Conservation (phyloP, 2,888 invertebrate genomes). For the Nipponacmea schrenckii region DNA sequence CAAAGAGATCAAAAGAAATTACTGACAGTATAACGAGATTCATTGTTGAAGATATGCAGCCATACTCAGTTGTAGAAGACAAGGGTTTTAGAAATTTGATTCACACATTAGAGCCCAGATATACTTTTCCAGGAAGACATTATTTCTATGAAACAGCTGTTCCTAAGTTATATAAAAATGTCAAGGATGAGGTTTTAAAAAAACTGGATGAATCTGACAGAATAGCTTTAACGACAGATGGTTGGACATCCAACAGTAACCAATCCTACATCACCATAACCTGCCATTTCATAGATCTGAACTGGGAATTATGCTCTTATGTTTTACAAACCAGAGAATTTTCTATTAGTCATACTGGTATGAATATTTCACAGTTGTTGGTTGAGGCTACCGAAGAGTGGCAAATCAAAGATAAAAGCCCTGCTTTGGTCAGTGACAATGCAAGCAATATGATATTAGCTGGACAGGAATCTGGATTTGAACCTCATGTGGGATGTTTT, state of each 20-base stretch:
- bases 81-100: slow-evolving; percentile 24
- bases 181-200: slow-evolving; percentile 19
- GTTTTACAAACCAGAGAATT: slow-evolving; percentile 17
- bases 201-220: slow-evolving; percentile 22
- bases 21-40: neutral
- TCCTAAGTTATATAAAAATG: slow-evolving; percentile 19
- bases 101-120: slow-evolving; percentile 11
- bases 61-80: slow-evolving; percentile 15
- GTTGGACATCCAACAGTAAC: slow-evolving; percentile 12
- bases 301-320: slow-evolving; percentile 21
- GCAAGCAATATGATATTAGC: slow-evolving; percentile 26
- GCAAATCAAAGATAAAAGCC: slow-evolving; percentile 15
- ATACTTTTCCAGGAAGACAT: slow-evolving; percentile 17
- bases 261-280: slow-evolving; percentile 21
- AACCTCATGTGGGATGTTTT: slow-evolving; percentile 21
- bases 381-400: slow-evolving; percentile 24
- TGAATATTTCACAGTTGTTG: slow-evolving; percentile 16
- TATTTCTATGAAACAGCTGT: slow-evolving; percentile 16
- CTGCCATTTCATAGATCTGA: slow-evolving; percentile 24
- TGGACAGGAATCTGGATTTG: slow-evolving; percentile 14
- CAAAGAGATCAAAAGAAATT: neutral
- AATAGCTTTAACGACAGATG: slow-evolving; percentile 22
- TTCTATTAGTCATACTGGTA: neutral
- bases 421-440: slow-evolving; percentile 26
- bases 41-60: slow-evolving; percentile 19